Evolutionary conservation across 2,113 vertebrate species (phyloP).

Genomic region (Perccottus glenii): DNA sequence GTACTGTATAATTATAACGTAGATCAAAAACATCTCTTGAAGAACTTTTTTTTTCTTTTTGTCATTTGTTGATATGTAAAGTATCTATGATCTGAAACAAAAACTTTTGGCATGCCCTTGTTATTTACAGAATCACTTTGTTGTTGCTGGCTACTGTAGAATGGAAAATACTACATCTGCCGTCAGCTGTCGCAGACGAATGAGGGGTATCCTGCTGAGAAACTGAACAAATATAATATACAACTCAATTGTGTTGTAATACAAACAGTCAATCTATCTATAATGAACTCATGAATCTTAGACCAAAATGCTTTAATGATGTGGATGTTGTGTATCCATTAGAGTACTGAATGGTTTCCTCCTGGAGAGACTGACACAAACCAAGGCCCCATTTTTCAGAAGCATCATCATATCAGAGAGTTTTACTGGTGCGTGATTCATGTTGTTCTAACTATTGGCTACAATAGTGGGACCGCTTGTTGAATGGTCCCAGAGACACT

Average conservation of each 20-base stretch:
- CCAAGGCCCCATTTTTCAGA: conserved; percentile 51
- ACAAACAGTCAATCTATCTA: conserved; percentile 8
- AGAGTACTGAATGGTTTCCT: conserved; percentile 20
- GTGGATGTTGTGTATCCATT: conserved; percentile 15
- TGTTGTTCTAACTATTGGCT: background rate
- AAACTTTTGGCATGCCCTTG: conserved; percentile 76
- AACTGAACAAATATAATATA: conserved; percentile 18
- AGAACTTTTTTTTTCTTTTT: conserved; percentile 40
- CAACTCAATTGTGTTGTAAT: conserved; percentile 9
- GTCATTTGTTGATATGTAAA: conserved; percentile 70
- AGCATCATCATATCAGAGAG: conserved; percentile 36
- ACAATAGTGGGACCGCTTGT: background rate
- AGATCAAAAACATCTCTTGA: conserved; percentile 57
- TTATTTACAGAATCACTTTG: conserved; percentile 74
- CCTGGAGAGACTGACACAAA: conserved; percentile 30
- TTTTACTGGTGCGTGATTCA: conserved; percentile 24
- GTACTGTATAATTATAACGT: conserved; percentile 65
- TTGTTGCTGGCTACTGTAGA: conserved; percentile 68
- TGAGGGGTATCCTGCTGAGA: conserved; percentile 13
- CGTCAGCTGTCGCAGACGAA: conserved; percentile 9
- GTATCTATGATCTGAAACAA: conserved; percentile 57
- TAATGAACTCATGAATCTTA: background rate
- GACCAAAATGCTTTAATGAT: conserved; percentile 12
- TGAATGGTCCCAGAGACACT: background rate
- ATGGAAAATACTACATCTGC: conserved; percentile 44